Conservation (phyloP, 2,888 invertebrate genomes). For the Andrena haemorrhoa region DNA sequence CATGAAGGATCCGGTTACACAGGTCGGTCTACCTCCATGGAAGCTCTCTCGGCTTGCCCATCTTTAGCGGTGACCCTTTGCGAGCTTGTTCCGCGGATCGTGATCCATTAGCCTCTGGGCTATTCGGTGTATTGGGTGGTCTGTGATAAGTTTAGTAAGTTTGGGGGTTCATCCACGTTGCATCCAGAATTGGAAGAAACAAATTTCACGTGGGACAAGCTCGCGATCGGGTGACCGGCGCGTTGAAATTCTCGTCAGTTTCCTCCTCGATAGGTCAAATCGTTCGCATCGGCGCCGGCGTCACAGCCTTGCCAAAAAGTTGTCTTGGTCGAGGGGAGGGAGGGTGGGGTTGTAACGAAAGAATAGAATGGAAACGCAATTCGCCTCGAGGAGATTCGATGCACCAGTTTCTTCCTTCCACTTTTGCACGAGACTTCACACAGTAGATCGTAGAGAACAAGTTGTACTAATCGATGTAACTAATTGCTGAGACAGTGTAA, state of each 20-base stretch:
- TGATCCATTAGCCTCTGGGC: background rate
- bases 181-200: no score
- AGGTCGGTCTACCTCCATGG: conserved; percentile 87
- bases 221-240: conserved; percentile 21
- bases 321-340: conserved; percentile 17
- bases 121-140: no score
- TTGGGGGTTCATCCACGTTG: no score
- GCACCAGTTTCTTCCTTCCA: conserved; percentile 75
- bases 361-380: conserved; percentile 41
- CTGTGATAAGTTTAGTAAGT: no score
- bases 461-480: conserved; percentile 75
- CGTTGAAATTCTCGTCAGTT: conserved; percentile 51
- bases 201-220: background rate
- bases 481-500: conserved; percentile 73
- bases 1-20: conserved; percentile 97
- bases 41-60: conserved; percentile 53
- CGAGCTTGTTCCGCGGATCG: conserved; percentile 18
- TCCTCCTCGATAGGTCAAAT: conserved; percentile 68
- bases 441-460: conserved; percentile 73
- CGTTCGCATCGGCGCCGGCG: conserved; percentile 50
- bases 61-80: conserved; percentile 23
- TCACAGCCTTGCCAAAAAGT: conserved; percentile 24
- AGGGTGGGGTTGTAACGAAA: background rate
- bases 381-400: conserved; percentile 74
- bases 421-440: conserved; percentile 75